Conservation (phyloP, 2,113 vertebrate genomes). For the Daboia siamensis region DNA sequence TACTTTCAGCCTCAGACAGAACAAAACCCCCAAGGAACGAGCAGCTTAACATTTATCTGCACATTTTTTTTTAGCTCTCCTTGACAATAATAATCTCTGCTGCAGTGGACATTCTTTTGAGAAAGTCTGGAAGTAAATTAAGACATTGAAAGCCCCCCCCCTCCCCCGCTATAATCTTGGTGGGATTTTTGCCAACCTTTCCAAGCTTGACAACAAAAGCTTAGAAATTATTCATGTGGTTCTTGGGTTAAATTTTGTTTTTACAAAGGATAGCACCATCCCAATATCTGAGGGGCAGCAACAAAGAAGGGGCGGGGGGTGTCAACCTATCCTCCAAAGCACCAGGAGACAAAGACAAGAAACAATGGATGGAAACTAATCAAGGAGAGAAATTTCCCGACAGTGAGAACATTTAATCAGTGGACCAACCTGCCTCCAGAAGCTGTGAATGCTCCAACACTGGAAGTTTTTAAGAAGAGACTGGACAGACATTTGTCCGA, state of each 20-base stretch:
- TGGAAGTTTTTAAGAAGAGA: too few species aligned
- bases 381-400: too few species aligned
- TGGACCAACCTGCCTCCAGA: too few species aligned
- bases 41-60: neutral
- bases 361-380: too few species aligned
- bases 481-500: too few species aligned
- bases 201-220: neutral
- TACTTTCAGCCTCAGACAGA: neutral
- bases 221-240: neutral
- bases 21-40: neutral
- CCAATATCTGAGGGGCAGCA: too few species aligned
- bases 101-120: neutral
- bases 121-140: constrained; percentile 12
- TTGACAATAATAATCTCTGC: neutral
- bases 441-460: accelerated
- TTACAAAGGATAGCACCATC: too few species aligned
- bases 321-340: too few species aligned
- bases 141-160: neutral
- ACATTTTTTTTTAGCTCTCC: neutral
- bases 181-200: neutral
- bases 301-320: too few species aligned
- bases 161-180: neutral
- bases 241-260: neutral
- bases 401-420: too few species aligned
- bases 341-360: too few species aligned